These are phyloP conservation scores for Theropithecus gelada DNA, from an alignment of 2,113 vertebrate species.

Conservation along the genomic window DNA sequence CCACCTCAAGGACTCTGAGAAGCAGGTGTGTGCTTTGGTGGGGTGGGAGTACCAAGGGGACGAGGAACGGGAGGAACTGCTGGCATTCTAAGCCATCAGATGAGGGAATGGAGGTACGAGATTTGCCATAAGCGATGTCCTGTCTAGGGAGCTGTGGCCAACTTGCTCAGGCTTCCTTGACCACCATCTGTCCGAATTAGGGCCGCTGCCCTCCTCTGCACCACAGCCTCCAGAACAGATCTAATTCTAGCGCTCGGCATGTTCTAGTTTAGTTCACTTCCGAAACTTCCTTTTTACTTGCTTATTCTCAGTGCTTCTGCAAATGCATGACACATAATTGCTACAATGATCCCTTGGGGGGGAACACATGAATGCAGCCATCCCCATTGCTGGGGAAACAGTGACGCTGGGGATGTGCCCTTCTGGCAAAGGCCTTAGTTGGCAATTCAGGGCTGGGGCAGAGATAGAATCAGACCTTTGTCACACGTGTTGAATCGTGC, in stretches of 20 bases:
- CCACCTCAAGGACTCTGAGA: neutral
- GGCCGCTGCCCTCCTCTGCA: neutral
- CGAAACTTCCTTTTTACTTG: neutral
- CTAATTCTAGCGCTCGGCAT: rapidly evolving
- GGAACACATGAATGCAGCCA: rapidly evolving
- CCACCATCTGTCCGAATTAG: rapidly evolving
- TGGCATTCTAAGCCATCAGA: neutral
- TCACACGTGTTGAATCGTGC: rapidly evolving
- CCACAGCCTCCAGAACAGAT: rapidly evolving
- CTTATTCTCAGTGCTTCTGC: neutral
- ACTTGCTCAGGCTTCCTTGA: rapidly evolving
- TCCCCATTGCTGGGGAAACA: rapidly evolving
- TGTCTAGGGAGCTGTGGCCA: no score
- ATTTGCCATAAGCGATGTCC: no score
- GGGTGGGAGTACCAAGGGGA: rapidly evolving
- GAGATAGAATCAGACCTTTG: neutral
- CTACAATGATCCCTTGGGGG: rapidly evolving
- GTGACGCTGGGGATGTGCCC: rapidly evolving
- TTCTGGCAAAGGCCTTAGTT: rapidly evolving
- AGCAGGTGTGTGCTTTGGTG: neutral
- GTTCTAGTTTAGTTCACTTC: rapidly evolving
- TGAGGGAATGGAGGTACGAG: no score
- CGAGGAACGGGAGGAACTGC: rapidly evolving
- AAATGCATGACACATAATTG: rapidly evolving
- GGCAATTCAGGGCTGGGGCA: rapidly evolving